Conservation (phyloP, 1,140 invertebrate species). For the Drosophila pachea region DNA sequence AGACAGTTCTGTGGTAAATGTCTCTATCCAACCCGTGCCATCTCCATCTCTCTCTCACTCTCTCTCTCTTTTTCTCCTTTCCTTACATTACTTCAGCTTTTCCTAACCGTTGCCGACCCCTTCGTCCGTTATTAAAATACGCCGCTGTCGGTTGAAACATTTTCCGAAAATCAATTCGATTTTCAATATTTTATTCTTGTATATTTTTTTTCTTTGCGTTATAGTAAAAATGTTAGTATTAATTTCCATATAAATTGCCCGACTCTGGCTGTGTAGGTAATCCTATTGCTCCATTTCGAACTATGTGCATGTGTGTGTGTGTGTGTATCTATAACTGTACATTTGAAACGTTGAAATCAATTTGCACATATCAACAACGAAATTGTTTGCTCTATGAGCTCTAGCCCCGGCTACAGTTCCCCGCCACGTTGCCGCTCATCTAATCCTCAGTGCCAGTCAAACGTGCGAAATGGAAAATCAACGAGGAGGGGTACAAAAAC, state of each 20-base stretch:
- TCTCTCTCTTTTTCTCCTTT: no score
- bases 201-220: slow-evolving; percentile 22
- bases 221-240: slow-evolving; percentile 70
- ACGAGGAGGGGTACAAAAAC: slow-evolving; percentile 19
- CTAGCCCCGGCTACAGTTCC: slow-evolving; percentile 17
- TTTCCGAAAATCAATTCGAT: slow-evolving; percentile 58
- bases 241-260: slow-evolving; percentile 74
- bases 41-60: no score
- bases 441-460: slow-evolving; percentile 30
- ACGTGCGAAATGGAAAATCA: slow-evolving; percentile 73
- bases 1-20: no score
- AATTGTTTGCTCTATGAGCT: slow-evolving; percentile 72
- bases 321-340: slow-evolving; percentile 62
- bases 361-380: slow-evolving; percentile 76
- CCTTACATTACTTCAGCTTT: background rate
- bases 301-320: background rate
- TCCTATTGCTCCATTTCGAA: slow-evolving; percentile 31
- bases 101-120: background rate
- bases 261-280: slow-evolving; percentile 44
- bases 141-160: slow-evolving; percentile 33
- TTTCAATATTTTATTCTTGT: slow-evolving; percentile 38
- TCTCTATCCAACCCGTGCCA: no score
- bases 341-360: slow-evolving; percentile 74
- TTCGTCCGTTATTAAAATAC: slow-evolving; percentile 23
- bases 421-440: background rate